Evolutionary conservation across 1,140 invertebrate species (phyloP), one percentile per base, ranked within the genome.

Genomic region (Drosophila takahashii): DNA sequence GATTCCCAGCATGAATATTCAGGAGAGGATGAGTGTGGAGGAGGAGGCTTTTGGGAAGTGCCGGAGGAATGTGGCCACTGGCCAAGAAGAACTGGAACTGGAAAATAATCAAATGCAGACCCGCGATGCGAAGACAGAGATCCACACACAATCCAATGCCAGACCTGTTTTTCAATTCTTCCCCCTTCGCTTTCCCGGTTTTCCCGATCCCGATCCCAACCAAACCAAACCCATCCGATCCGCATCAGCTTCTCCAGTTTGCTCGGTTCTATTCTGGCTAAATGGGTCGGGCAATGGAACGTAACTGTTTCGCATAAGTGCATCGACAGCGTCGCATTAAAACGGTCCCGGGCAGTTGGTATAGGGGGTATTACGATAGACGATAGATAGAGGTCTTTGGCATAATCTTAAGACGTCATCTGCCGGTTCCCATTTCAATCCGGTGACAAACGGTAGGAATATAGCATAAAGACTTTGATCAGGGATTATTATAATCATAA

Each of bases 271-370:
- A 26, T 58, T 64, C 61, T 58, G 50, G 65, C 72, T 77, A 81
- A 81, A 75, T 81, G 79, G 79, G 79, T 81, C 79, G 81, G 56
- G 73, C 81, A 85, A 85, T 85, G 77, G 79, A 80, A 80, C 81
- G 81, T 85, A 85, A 85, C 81, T 85, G 81, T 85, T 85, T 80
- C 81, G 81, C 81, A 77, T 85, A 77, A 77, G 52, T 84, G 81
- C 81, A 85, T 84, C 57, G 78, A 77, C 42, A 58, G 66, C 44
- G 56, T 36, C 54, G 42, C 48, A 72, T 72, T 72, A 72, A 72
- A 72, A 72, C 69, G 69, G 69, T 70, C 27, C 65, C 50, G 36
- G 13, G 34, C 10, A 44, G 48, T 10, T 16, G 13, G 41, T 22
- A 44, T 0, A 7, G 6, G 5, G 16, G 26, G 22, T 22, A 22